Percentiles rank a stretch among this genome's conserved stretches.
These are phyloP conservation scores for Teleopsis dalmanni DNA, from an alignment of 1,140 invertebrate species.

Conservation along the genomic window DNA sequence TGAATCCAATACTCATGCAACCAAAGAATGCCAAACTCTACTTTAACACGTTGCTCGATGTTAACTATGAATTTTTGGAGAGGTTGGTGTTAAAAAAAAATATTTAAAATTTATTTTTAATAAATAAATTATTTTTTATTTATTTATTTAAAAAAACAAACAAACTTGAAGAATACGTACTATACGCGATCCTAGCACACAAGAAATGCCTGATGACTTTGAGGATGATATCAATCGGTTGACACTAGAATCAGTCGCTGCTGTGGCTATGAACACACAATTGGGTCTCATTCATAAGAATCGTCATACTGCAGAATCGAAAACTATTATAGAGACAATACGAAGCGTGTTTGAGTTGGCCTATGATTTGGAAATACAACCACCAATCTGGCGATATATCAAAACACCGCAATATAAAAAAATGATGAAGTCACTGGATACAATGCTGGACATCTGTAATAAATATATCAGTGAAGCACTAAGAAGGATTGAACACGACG, in stretches of 20 bases:
- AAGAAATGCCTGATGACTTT: conserved; percentile 53
- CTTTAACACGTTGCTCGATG: conserved; percentile 22
- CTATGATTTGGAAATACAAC: conserved; percentile 52
- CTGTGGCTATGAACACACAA: conserved; percentile 61
- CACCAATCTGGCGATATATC: conserved; percentile 56
- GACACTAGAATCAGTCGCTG: conserved; percentile 61
- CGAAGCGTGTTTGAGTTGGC: conserved; percentile 43
- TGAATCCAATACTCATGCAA: conserved; percentile 34
- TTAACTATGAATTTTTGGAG: conserved; percentile 41
- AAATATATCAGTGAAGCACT: conserved; percentile 27
- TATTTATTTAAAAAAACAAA: neutral
- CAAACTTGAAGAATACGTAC: conserved; percentile 53
- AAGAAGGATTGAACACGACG: conserved; percentile 21
- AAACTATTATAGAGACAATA: conserved; percentile 52
- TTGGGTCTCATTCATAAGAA: conserved; percentile 47
- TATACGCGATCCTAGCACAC: conserved; percentile 46
- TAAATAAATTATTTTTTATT: neutral
- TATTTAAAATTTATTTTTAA: no score
- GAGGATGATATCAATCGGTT: conserved; percentile 59
- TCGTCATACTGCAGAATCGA: conserved; percentile 47
- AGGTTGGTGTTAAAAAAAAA: conserved; percentile 47
- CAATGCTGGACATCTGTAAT: conserved; percentile 23
- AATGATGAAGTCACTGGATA: conserved; percentile 47
- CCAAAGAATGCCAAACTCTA: conserved; percentile 33
- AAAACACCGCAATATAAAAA: conserved; percentile 51